Evolutionary conservation across 2,797 vertebrate genomes (phyloP).

Genomic region (Cephalopachus bancanus): DNA sequence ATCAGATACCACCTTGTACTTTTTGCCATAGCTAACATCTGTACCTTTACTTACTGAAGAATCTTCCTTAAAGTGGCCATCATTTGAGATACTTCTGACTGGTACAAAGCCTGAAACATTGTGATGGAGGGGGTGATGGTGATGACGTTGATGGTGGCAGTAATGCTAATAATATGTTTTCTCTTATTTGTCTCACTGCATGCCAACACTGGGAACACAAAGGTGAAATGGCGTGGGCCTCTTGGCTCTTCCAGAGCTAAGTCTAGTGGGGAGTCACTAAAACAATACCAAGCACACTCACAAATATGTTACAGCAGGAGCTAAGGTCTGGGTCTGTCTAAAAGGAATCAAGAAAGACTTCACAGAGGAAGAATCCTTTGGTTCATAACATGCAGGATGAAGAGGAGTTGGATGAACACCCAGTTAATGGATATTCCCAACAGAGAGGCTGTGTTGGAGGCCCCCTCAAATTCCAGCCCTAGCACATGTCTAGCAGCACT

Average conservation of each 20-base stretch:
- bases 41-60: neutral
- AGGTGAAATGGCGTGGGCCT: neutral
- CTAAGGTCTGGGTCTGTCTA: neutral
- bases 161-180: neutral
- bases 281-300: neutral
- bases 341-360: constrained; percentile 2
- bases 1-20: neutral
- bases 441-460: neutral
- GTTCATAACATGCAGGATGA: neutral
- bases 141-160: neutral
- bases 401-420: neutral
- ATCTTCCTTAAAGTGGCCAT: neutral
- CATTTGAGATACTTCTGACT: constrained; percentile 5
- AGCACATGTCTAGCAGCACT: neutral
- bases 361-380: neutral
- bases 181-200: neutral
- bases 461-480: neutral
- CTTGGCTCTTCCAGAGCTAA: neutral
- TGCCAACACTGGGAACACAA: neutral
- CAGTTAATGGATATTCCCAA: neutral
- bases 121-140: neutral
- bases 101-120: neutral
- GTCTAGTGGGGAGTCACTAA: neutral
- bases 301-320: neutral
- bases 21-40: neutral